phyloP scores from a whole-genome alignment of 2,113 vertebrate genomes.

The Cavia aperea region DNA sequence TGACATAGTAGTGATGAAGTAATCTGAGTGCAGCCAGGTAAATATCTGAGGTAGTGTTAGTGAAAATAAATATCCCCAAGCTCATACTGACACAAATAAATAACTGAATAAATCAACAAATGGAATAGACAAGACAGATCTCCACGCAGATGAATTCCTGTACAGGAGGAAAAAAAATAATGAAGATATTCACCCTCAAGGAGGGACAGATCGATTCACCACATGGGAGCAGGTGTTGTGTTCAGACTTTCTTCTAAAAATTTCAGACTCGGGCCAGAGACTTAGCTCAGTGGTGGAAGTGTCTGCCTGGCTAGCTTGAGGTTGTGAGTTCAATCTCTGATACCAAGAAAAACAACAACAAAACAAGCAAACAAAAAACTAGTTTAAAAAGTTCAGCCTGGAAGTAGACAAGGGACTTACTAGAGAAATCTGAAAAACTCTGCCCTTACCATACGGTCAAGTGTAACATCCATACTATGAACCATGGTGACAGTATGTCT shows the following conservation, averaged over 20 bases:
- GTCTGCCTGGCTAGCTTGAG: no score
- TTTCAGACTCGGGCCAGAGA: no score
- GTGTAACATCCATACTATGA: no score
- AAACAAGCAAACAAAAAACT: no score
- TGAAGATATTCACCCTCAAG: background rate
- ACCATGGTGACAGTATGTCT: no score
- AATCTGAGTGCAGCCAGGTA: background rate
- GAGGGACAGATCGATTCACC: background rate
- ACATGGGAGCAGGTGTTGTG: background rate
- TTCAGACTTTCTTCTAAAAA: background rate
- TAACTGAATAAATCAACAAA: background rate
- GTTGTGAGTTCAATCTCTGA: no score
- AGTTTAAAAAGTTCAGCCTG: background rate
- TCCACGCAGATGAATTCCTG: background rate
- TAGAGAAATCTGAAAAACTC: background rate
- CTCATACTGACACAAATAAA: background rate
- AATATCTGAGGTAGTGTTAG: background rate
- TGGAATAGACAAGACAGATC: background rate
- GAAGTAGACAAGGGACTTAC: background rate
- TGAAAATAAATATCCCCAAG: background rate
- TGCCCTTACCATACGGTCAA: no score
- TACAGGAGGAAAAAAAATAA: background rate
- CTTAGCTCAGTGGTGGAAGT: no score
- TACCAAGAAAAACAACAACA: no score
- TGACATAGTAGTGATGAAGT: background rate